Base-by-base conservation (phyloP, 2,113 vertebrate genomes). In the Phalacrocorax carbo region DNA sequence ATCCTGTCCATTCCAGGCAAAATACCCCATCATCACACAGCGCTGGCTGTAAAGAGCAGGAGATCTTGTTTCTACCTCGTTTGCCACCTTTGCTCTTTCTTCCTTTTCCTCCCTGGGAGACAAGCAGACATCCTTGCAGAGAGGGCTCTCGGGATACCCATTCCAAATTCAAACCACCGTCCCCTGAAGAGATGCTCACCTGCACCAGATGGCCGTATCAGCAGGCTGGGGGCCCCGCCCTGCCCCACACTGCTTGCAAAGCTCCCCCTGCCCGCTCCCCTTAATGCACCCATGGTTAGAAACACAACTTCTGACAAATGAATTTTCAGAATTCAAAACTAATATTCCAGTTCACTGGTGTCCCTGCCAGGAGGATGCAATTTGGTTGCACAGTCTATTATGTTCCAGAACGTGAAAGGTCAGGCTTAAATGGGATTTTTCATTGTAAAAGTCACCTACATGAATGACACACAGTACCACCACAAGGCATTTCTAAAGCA, bases 391-490 rank as follows among this genome's bases (percentile, higher is more conserved):
- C 86, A 97, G 70, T 96, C 95, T 97, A 93, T 97, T 97, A 97
- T 82, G 79, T 91, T 77, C 96, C 86, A 94, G 90, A 96, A 95
- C 80, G n/a, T 96, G 96, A 98, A 98, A 98, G 97, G 95, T 97
- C 81, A 95, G 92, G 90, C 88, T 97, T 94, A 97, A 96, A 97
- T 95, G 88, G 88, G 95, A 97, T 96, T 97, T 97, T 96, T 97
- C 95, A 82, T 73, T 96, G 92, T 94, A 98, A 98, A 98, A 97
- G 94, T 97, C 96, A 97, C 90, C 96, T 97, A 77, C 94, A 73
- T 93, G 93, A 97, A 69, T 95, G 94, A 93, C 95, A 96, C 75
- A 55, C 61, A 49, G 85, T 80, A 91, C 88, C 83, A 91, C 75
- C 96, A 97, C 89, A 23, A 86, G 86, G 92, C 94, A 95, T 93